phyloP scores from a whole-genome alignment of 1,140 invertebrate species.

The Doryteuthis pealeii region DNA sequence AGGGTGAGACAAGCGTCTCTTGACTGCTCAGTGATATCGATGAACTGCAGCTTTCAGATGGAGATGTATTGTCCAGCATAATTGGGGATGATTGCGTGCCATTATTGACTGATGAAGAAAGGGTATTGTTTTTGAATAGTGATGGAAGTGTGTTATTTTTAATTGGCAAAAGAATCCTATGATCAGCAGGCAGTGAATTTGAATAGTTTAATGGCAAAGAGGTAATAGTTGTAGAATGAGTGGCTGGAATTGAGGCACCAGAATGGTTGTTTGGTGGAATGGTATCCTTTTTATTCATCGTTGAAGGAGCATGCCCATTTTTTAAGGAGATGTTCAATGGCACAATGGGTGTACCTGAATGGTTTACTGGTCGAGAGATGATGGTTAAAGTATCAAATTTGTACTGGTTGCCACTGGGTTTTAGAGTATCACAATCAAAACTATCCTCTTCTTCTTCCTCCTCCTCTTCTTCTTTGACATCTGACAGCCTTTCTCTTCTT shows the following conservation, averaged over 20 bases:
- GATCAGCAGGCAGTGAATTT: too few relatives aligned
- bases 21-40: too few relatives aligned
- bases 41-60: too few relatives aligned
- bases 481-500: background rate
- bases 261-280: background rate
- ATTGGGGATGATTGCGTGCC: too few relatives aligned
- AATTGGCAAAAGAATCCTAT: too few relatives aligned
- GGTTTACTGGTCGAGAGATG: background rate
- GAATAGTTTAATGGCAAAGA: background rate
- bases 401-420: background rate
- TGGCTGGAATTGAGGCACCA: background rate
- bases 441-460: background rate
- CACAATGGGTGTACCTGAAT: background rate
- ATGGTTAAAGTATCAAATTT: too few relatives aligned
- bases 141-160: too few relatives aligned
- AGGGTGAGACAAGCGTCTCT: too few relatives aligned
- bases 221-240: background rate
- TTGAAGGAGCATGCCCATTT: background rate
- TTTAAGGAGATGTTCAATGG: background rate
- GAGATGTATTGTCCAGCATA: too few relatives aligned
- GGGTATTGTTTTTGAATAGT: too few relatives aligned
- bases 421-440: slow-evolving; percentile 4
- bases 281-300: background rate
- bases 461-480: too few relatives aligned
- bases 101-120: too few relatives aligned